Evolutionary conservation across 2,797 vertebrate genomes (phyloP), one percentile per base, ranked within the genome.

Genomic region (Coreius guichenoti): DNA sequence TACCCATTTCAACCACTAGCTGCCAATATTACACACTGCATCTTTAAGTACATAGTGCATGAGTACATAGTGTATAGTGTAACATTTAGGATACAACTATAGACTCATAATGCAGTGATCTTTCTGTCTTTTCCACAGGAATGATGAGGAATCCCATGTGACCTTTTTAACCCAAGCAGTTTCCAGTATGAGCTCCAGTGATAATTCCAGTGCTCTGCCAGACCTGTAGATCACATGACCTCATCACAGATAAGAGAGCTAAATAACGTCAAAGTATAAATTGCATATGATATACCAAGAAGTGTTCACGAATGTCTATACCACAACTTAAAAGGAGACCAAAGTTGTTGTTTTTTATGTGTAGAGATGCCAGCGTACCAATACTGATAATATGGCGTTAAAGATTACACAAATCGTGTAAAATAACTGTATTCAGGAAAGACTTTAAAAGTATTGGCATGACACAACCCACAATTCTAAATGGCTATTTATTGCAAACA

Each of bases 121-220:
- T 80, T 3, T 80, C 29, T 82, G 49, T 81, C 13, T 75, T 72
- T 80, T 90, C 91, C 91, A 47, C 90, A 94, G 94, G 90, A 92
- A 92, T 89, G 93, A 92, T 88, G 89, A 91, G 88, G 87, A 85
- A 87, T 90, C 87, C 86, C 89, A 87, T 29, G 86, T 90, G 54
- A 92, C 94, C 82, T 95, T 97, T 90, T 92, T 96, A 92, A 97
- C 95, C 39, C 93, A 96, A 91, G 92, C 90, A 73, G 83, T 93
- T 88, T 91, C 92, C 78, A 49, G 80, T 74, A 84, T 90, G 80
- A 90, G 91, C 67, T 90, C 88, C 65, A 78, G 74, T 69, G 19
- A 51, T 45, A 88, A 90, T 87, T 88, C 90, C 91, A 87, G 90
- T 90, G 80, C 90, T 31, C 82, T 95, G 79, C 92, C 90, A 1